A percentile compares a stretch with the other conserved stretches of the same genome.
phyloP scores from a whole-genome alignment of 2,113 vertebrate species.

The Blennius ocellaris region DNA sequence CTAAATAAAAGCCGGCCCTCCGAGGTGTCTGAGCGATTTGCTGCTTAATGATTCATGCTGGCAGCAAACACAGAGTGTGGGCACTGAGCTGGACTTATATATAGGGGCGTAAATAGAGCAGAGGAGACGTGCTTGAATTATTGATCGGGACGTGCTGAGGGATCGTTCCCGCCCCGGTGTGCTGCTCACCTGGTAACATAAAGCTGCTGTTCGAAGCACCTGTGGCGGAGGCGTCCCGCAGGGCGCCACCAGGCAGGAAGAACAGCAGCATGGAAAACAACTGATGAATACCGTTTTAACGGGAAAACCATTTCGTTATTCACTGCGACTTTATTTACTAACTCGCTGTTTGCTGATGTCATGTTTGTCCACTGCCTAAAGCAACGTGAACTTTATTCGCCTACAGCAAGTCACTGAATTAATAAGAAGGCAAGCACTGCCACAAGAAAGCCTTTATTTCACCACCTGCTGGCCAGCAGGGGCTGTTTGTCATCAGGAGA shows the following conservation, averaged over 20 bases:
- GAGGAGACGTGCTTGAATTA: conserved; percentile 67
- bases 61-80: conserved; percentile 42
- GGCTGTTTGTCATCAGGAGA: conserved; percentile 17
- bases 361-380: conserved; percentile 29
- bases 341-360: conserved; percentile 23
- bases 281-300: conserved; percentile 13
- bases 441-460: conserved; percentile 49
- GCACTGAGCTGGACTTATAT: conserved; percentile 20
- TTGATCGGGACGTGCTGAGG: conserved; percentile 59
- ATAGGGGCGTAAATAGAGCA: conserved; percentile 53
- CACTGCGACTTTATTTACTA: background rate
- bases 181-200: conserved; percentile 56
- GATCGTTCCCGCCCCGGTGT: conserved; percentile 6
- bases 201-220: conserved; percentile 30
- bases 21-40: conserved; percentile 34
- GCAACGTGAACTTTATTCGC: conserved; percentile 22
- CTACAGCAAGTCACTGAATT: conserved; percentile 52
- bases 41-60: conserved; percentile 57
- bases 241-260: conserved; percentile 13
- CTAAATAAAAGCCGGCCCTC: conserved; percentile 32
- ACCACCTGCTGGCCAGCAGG: conserved; percentile 20
- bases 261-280: background rate
- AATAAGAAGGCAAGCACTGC: conserved; percentile 47
- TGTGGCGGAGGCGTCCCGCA: conserved; percentile 25
- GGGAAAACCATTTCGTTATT: conserved; percentile 5